phyloP scores from a whole-genome alignment of 1,140 invertebrate species.

The Thalassaphorura encarpata region DNA sequence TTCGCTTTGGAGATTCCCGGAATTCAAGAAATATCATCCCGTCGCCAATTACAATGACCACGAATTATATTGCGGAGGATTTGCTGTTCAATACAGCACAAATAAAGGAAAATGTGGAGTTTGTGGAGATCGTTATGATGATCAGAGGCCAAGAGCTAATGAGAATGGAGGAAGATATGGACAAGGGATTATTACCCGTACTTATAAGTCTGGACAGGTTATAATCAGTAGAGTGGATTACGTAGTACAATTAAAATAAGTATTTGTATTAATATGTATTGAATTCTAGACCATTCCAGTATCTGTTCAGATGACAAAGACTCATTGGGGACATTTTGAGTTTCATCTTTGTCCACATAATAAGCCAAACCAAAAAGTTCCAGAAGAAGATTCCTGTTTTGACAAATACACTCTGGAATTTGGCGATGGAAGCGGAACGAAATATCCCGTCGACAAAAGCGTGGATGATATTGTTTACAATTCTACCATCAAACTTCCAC shows the following conservation, averaged over 20 bases:
- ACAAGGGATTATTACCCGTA: slow-evolving; percentile 8
- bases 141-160: slow-evolving; percentile 22
- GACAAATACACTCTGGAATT: slow-evolving; percentile 39
- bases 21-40: slow-evolving; percentile 8
- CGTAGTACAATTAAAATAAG: not conserved
- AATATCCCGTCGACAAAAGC: slow-evolving; percentile 30
- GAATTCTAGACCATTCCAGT: not conserved
- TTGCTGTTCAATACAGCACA: not conserved
- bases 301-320: not conserved
- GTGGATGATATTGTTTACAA: not conserved
- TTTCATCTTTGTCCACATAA: not conserved
- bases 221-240: not conserved
- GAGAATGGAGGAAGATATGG: slow-evolving; percentile 18
- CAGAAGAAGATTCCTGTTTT: not conserved
- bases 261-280: slow-evolving; percentile 34
- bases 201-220: slow-evolving; percentile 27
- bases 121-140: slow-evolving; percentile 36
- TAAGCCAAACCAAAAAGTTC: not conserved
- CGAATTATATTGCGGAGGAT: slow-evolving; percentile 33
- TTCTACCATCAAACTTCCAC: slow-evolving; percentile 40
- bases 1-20: slow-evolving; percentile 36
- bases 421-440: slow-evolving; percentile 37
- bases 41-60: slow-evolving; percentile 36
- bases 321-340: not conserved
- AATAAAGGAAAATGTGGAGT: slow-evolving; percentile 41